These are phyloP conservation scores for Coilia nasus DNA, from an alignment of 2,797 vertebrate genomes.

Conservation along the genomic window DNA sequence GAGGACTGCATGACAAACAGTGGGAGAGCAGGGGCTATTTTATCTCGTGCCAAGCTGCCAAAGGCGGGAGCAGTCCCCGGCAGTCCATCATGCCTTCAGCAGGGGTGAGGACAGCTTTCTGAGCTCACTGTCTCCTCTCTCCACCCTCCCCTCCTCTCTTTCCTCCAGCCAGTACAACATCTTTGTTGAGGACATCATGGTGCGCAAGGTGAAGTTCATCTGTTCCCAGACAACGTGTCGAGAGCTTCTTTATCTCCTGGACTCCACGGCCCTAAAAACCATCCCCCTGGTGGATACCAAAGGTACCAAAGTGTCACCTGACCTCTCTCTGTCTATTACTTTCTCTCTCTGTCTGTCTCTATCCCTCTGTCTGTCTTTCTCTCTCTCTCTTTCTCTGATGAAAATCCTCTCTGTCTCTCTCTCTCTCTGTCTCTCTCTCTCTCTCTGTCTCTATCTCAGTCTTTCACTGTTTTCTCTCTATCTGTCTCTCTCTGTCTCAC, in stretches of 20 bases:
- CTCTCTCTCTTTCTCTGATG: too few species aligned
- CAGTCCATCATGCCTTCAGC: neutral
- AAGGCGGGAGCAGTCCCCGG: neutral
- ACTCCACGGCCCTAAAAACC: slow-evolving; percentile 81
- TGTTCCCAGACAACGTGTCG: slow-evolving; percentile 85
- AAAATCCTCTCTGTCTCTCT: too few species aligned
- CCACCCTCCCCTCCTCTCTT: neutral
- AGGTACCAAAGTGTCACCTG: slow-evolving; percentile 74
- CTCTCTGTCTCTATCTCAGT: too few species aligned
- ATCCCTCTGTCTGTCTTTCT: too few species aligned
- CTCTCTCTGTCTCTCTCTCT: too few species aligned
- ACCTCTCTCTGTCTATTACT: neutral
- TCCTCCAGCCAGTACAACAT: slow-evolving; percentile 88
- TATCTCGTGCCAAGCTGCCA: neutral
- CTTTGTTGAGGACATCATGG: slow-evolving; percentile 97
- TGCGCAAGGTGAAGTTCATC: slow-evolving; percentile 87
- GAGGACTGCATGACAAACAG: neutral
- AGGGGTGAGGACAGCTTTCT: slow-evolving; percentile 5
- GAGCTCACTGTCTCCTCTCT: neutral
- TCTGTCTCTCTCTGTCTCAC: too few species aligned
- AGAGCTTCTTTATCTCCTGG: slow-evolving; percentile 81
- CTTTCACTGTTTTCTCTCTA: too few species aligned
- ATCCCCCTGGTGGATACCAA: slow-evolving; percentile 91
- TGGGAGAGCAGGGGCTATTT: neutral
- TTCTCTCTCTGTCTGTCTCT: neutral